Evolutionary conservation across 2,797 vertebrate species (phyloP).

Genomic region (Clamator glandarius): DNA sequence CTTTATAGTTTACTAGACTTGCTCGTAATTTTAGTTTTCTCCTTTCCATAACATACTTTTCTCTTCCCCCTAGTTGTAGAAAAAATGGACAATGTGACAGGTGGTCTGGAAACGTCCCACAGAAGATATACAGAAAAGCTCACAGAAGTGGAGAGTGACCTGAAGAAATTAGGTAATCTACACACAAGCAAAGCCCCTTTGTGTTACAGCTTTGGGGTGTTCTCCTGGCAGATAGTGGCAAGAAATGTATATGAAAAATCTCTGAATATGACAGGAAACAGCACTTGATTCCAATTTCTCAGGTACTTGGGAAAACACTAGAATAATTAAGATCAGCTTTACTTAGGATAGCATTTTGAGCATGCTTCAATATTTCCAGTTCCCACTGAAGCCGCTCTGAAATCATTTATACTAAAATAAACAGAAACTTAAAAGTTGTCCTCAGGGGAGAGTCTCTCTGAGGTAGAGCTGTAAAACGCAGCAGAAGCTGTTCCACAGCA

Average conservation of each 20-base stretch:
- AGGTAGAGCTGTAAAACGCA: neutral
- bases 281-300: neutral
- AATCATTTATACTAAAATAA: neutral
- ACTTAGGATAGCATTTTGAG: neutral
- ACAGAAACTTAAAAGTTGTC: neutral
- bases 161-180: conserved; percentile 92
- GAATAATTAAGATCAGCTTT: neutral
- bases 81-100: conserved; percentile 93
- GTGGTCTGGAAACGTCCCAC: conserved; percentile 87
- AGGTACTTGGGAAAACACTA: neutral
- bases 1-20: neutral
- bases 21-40: neutral
- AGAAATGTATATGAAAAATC: neutral
- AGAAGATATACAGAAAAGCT: conserved; percentile 91
- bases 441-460: neutral
- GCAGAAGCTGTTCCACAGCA: neutral
- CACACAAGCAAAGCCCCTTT: neutral
- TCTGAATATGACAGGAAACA: neutral
- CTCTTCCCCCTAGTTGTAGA: conserved; percentile 88
- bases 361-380: neutral
- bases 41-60: conserved; percentile 39
- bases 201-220: neutral
- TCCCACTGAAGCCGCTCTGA: neutral
- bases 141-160: conserved; percentile 86
- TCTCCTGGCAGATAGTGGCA: neutral